phyloP scores from a whole-genome alignment of 2,888 invertebrate genomes.

The Cataglyphis altisquamis region DNA sequence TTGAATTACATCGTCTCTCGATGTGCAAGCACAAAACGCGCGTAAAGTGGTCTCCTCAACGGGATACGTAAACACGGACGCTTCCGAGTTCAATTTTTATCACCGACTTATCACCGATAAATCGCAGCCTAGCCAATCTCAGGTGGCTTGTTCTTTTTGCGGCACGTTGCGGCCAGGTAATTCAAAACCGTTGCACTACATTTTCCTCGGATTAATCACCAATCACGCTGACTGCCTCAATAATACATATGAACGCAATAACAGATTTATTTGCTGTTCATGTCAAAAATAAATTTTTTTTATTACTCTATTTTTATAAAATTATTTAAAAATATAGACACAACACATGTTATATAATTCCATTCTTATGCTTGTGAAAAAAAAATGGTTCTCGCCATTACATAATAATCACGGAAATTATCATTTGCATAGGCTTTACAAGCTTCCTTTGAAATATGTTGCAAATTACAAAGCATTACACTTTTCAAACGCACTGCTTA shows the following conservation, averaged over 20 bases:
- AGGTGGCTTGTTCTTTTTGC: conserved; percentile 63
- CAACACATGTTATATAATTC: neutral
- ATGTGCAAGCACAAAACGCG: neutral
- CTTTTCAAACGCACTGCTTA: conserved; percentile 35
- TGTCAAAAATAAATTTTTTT: neutral
- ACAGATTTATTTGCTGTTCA: neutral
- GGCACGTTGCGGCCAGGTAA: conserved; percentile 75
- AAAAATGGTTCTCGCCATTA: neutral
- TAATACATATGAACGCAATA: conserved; percentile 46
- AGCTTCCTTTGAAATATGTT: neutral
- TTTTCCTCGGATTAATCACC: conserved; percentile 77
- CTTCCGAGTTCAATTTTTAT: conserved; percentile 33
- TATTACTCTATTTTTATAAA: neutral
- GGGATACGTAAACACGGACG: neutral
- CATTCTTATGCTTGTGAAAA: neutral
- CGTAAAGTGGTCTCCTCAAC: neutral
- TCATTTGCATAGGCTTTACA: neutral
- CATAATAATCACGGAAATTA: conserved; percentile 8
- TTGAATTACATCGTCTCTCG: conserved; percentile 10
- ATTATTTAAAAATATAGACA: neutral
- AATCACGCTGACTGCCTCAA: conserved; percentile 57
- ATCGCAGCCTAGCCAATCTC: conserved; percentile 67
- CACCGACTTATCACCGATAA: conserved; percentile 59
- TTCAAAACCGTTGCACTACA: conserved; percentile 76
- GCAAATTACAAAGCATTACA: conserved; percentile 6